Evolutionary conservation across 2,888 invertebrate genomes (phyloP).

Genomic region (Octonoba sinensis): DNA sequence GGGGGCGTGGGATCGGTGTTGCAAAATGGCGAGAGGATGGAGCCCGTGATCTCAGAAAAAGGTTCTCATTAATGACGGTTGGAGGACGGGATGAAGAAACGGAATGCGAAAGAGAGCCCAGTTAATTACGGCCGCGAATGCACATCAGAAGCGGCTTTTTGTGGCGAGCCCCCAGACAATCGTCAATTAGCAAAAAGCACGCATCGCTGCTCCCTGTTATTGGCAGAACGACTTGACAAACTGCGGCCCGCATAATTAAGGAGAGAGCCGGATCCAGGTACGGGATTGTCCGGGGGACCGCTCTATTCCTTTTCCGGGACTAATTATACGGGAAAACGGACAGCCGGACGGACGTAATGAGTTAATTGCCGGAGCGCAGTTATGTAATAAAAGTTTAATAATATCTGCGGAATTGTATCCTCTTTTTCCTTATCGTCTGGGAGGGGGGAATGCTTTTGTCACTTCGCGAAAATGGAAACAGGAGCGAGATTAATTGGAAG

Average conservation of each 20-base stretch:
- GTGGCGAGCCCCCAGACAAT: slow-evolving; percentile 23
- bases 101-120: slow-evolving; percentile 23
- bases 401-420: slow-evolving; percentile 37
- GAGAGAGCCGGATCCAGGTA: slow-evolving; percentile 47
- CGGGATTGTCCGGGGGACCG: neutral
- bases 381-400: slow-evolving; percentile 61
- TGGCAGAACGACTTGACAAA: slow-evolving; percentile 63
- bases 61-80: slow-evolving; percentile 47
- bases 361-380: slow-evolving; percentile 59
- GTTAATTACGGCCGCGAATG: slow-evolving; percentile 46
- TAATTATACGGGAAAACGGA: slow-evolving; percentile 41
- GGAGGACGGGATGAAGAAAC: slow-evolving; percentile 1
- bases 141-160: slow-evolving; percentile 29
- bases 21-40: no score
- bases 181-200: slow-evolving; percentile 61
- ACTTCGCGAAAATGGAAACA: slow-evolving; percentile 45
- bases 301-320: slow-evolving; percentile 45
- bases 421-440: slow-evolving; percentile 11
- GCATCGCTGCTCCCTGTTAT: slow-evolving; percentile 34
- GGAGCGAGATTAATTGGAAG: slow-evolving; percentile 47
- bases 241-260: slow-evolving; percentile 56
- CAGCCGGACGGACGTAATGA: slow-evolving; percentile 58
- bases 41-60: neutral
- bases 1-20: no score
- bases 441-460: slow-evolving; percentile 43